Evolutionary conservation across 2,888 invertebrate genomes (phyloP).

Genomic region (Tyria jacobaeae): DNA sequence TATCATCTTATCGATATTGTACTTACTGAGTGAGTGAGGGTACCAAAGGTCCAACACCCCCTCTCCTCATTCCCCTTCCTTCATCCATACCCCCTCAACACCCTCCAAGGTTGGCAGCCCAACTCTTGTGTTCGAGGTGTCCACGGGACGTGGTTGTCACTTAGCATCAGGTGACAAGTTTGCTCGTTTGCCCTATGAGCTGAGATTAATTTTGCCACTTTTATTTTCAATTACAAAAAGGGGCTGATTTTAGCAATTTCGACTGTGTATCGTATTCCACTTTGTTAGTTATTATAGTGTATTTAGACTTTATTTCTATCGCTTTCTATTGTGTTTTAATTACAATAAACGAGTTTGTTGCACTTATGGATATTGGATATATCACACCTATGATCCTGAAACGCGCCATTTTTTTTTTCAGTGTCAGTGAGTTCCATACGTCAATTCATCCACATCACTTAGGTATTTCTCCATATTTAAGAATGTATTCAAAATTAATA

Average conservation of each 20-base stretch:
- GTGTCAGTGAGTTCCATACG: background rate
- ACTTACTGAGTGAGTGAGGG: no score
- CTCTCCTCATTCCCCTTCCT: no score
- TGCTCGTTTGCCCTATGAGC: no score
- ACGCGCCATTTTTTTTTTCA: no score
- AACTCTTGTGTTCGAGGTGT: no score
- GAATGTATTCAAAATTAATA: background rate
- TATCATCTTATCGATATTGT: background rate
- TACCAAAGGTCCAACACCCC: no score
- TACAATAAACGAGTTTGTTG: slow-evolving; percentile 14
- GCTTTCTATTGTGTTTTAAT: slow-evolving; percentile 23
- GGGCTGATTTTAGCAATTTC: background rate
- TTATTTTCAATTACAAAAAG: background rate
- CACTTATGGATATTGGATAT: background rate
- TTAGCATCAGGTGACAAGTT: no score
- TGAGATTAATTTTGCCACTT: background rate
- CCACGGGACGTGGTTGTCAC: no score
- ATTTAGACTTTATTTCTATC: slow-evolving; percentile 7
- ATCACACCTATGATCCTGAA: no score
- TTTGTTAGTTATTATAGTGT: no score
- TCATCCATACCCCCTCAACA: no score
- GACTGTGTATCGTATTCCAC: background rate
- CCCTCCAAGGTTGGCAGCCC: no score
- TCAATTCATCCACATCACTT: background rate
- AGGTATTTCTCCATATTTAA: background rate